Percentiles rank a stretch among this genome's conserved stretches.
These are phyloP conservation scores for Lophotriccus pileatus DNA, from an alignment of 2,797 vertebrate genomes.

Conservation along the genomic window DNA sequence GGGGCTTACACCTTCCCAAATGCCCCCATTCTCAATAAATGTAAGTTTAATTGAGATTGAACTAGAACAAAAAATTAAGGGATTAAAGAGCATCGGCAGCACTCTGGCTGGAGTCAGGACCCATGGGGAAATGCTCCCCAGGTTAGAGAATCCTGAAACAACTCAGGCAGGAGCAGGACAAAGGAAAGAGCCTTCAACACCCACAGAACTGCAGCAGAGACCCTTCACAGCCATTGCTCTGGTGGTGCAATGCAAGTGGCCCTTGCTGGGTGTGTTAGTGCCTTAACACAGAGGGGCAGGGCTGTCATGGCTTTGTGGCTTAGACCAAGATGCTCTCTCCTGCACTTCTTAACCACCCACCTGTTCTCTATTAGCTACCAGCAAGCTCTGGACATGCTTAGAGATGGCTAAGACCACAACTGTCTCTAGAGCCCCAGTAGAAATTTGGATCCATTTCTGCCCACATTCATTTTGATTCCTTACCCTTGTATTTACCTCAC, in stretches of 20 bases:
- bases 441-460: not conserved
- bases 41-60: not conserved
- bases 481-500: not conserved
- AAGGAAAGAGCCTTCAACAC: not conserved
- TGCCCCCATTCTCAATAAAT: not conserved
- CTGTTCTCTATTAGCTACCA: not conserved
- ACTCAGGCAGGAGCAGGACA: not conserved
- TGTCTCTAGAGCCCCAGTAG: not conserved
- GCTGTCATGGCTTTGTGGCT: not conserved
- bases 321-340: not conserved
- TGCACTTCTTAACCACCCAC: not conserved
- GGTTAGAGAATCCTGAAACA: not conserved
- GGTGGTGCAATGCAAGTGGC: not conserved
- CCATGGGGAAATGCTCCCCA: not conserved
- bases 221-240: not conserved
- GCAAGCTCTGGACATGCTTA: not conserved
- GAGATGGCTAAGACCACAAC: not conserved
- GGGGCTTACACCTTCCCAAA: not conserved
- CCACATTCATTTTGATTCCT: not conserved
- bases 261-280: not conserved
- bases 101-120: not conserved
- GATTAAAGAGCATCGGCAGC: not conserved
- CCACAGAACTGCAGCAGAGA: not conserved
- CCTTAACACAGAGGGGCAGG: not conserved
- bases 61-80: not conserved